These are phyloP conservation scores for Atopsyche davidsoni DNA, from an alignment of 1,140 invertebrate genomes.

Conservation along the genomic window DNA sequence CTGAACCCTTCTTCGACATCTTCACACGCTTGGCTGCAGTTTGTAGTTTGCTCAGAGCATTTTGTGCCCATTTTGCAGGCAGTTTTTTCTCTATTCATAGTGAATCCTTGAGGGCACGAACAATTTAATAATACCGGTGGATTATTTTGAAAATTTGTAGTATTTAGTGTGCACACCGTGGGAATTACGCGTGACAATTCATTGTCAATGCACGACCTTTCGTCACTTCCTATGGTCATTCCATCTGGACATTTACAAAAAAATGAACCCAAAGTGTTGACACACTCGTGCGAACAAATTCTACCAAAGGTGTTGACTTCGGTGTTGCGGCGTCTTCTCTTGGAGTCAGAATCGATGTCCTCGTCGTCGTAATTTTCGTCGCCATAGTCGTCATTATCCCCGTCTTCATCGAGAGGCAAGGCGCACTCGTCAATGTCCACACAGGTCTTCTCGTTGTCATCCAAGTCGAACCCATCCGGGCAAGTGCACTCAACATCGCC, in stretches of 20 bases:
- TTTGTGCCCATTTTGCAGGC: constrained; percentile 71
- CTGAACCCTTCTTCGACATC: constrained; percentile 49
- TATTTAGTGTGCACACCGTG: not conserved
- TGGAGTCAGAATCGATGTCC: constrained; percentile 27
- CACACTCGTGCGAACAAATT: constrained; percentile 56
- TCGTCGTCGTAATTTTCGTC: constrained; percentile 36
- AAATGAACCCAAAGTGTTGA: constrained; percentile 59
- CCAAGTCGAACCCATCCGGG: constrained; percentile 48
- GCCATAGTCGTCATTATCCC: constrained; percentile 28
- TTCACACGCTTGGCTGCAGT: constrained; percentile 43
- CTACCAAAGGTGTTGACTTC: constrained; percentile 31
- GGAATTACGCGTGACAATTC: not conserved
- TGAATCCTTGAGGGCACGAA: constrained; percentile 63
- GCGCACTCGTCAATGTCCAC: constrained; percentile 63
- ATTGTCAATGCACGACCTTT: constrained; percentile 34
- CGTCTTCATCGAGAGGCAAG: constrained; percentile 36
- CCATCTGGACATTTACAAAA: constrained; percentile 50
- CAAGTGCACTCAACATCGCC: constrained; percentile 58
- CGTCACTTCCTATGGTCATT: constrained; percentile 35
- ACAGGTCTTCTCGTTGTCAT: constrained; percentile 41
- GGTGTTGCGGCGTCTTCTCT: constrained; percentile 21
- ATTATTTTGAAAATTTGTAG: not conserved
- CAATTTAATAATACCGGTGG: constrained; percentile 44
- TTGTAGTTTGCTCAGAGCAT: constrained; percentile 54
- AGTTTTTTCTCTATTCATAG: constrained; percentile 59